phyloP scores from a whole-genome alignment of 2,797 vertebrate species.

The Arctocebus calabarensis region DNA sequence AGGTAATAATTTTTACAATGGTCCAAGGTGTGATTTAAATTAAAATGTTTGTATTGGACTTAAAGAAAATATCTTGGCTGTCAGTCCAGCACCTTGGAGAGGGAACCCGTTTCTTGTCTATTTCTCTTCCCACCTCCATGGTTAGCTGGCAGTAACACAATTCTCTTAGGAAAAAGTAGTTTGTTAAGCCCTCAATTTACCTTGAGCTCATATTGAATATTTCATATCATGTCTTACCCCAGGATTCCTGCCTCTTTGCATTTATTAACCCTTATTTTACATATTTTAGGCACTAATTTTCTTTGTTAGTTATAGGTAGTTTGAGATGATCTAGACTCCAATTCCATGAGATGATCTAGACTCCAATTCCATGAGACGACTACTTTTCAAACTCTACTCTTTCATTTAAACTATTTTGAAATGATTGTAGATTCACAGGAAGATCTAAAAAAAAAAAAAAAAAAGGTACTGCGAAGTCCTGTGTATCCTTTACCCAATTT shows the following conservation, averaged over 20 bases:
- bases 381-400: conserved; percentile 24
- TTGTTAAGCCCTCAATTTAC: conserved; percentile 22
- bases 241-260: background rate
- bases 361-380: background rate
- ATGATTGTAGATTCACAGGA: conserved; percentile 37
- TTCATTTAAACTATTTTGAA: conserved; percentile 27
- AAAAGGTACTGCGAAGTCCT: background rate
- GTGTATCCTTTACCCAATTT: conserved; percentile 39
- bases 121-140: background rate
- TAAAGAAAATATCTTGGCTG: conserved; percentile 12
- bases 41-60: conserved; percentile 40
- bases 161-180: conserved; percentile 10
- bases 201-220: conserved; percentile 29
- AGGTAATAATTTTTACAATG: conserved; percentile 38
- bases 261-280: background rate
- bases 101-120: conserved; percentile 12
- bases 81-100: background rate
- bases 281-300: conserved; percentile 17
- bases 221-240: background rate
- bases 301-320: conserved; percentile 16
- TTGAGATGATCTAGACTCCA: conserved; percentile 38
- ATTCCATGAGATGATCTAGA: background rate
- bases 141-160: conserved; percentile 1
- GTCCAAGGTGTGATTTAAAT: conserved; percentile 58
- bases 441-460: conserved; percentile 33